These are phyloP conservation scores for Helostoma temminkii DNA, from an alignment of 2,797 vertebrate genomes.

Conservation along the genomic window DNA sequence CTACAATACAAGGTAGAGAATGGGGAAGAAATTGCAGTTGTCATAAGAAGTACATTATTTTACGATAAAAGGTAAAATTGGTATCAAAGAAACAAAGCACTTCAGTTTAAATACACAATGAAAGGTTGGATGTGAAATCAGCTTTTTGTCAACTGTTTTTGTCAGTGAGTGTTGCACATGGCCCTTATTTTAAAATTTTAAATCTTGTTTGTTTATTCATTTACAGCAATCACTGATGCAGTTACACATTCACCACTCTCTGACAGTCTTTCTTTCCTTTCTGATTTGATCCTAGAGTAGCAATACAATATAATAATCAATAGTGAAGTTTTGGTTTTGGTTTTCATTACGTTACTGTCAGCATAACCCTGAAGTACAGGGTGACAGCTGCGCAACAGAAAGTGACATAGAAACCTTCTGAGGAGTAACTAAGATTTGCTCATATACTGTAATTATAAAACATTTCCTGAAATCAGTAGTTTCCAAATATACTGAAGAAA, in stretches of 20 bases:
- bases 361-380: too few relatives aligned
- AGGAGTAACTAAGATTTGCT: background rate
- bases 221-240: too few relatives aligned
- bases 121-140: too few relatives aligned
- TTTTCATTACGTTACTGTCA: too few relatives aligned
- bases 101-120: background rate
- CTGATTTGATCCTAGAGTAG: background rate
- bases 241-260: background rate
- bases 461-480: too few relatives aligned
- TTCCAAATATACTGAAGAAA: too few relatives aligned
- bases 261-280: constrained; percentile 3
- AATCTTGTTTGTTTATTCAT: too few relatives aligned
- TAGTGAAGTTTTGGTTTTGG: constrained; percentile 2
- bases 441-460: too few relatives aligned
- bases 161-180: too few relatives aligned
- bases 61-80: constrained; percentile 9
- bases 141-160: constrained; percentile 6
- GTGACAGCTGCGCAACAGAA: constrained; percentile 1
- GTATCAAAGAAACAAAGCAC: constrained; percentile 3
- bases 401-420: background rate
- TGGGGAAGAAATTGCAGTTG: background rate
- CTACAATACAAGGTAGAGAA: background rate
- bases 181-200: too few relatives aligned
- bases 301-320: constrained; percentile 8
- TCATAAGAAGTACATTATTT: background rate